Evolutionary conservation across 2,113 vertebrate genomes (phyloP), one percentile per base, ranked within the genome.

Genomic region (Gambusia affinis): DNA sequence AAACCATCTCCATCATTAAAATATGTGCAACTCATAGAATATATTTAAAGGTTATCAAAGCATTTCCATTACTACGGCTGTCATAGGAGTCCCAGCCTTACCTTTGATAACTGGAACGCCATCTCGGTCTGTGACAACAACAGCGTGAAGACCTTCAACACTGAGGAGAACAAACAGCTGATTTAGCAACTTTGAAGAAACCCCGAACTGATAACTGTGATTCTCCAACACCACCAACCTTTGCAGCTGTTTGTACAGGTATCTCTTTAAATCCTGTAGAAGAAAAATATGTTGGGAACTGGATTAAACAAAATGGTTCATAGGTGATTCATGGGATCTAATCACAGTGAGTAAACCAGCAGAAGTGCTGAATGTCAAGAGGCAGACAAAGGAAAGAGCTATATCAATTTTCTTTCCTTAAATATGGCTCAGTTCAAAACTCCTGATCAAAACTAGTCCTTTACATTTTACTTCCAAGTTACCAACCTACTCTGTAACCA

Each of bases 71-170:
- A 47, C 51, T n/a, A 24, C 8, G 29, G 10, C 60, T 30, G 12
- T 62, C 27, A 62, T 12, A 30, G 28, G 60, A 31, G 19, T 4
- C 22, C 7, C 7, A 14, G 64, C 12, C 42, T 81, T 95, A 99
- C 98, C 98, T 97, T 99, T 99, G 85, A 99, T 95, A 69, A 99
- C 96, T 15, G 97, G 98, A 51, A 99, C 98, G 1, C 98, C 98
- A 28, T 99, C 98, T 83, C 98, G 93, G 31, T 99, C 98, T 8
- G 97, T 99, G 68, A 99, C 97, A 1, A 99, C 96, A 22, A 99
- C 96, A 4, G 97, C 98, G 88, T 99, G 98, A 72, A 99, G 97
- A 28, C 97, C 97, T 93, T 99, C 98, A 76, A 99, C 94, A 6
- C 98, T 99, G 80, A 0, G 4, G 27, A 11, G 37, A 27, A n/a